These are phyloP conservation scores for Elgaria multicarinata DNA, from an alignment of 2,113 vertebrate species.

Conservation along the genomic window DNA sequence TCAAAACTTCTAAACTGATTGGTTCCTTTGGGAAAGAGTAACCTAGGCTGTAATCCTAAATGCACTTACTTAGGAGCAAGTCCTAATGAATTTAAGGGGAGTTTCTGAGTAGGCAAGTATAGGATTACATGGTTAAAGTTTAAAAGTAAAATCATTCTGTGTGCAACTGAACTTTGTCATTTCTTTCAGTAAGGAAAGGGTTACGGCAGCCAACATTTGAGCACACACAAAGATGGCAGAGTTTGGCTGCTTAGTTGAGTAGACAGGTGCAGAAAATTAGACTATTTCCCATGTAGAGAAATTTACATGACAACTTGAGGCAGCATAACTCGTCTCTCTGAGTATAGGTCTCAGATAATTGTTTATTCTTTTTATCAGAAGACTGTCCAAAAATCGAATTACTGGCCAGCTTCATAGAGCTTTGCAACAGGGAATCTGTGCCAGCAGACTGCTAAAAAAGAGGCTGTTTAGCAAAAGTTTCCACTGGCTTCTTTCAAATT, in stretches of 20 bases:
- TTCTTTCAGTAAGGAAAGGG: neutral
- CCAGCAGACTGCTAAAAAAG: neutral
- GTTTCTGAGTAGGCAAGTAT: too few species aligned
- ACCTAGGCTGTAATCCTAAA: too few species aligned
- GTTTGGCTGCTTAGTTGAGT: neutral
- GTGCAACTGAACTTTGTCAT: neutral
- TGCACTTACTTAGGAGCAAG: too few species aligned
- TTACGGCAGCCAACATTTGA: neutral
- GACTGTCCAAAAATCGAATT: neutral
- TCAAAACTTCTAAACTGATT: neutral
- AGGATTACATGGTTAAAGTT: neutral
- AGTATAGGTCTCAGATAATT: neutral
- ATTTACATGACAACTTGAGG: neutral
- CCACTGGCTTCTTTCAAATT: constrained; percentile 8
- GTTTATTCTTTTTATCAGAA: constrained; percentile 3
- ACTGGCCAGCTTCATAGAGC: neutral
- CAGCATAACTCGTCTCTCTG: neutral
- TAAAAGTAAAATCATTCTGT: neutral
- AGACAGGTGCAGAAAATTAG: constrained; percentile 3
- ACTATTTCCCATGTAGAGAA: neutral
- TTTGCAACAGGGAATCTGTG: neutral
- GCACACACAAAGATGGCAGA: neutral
- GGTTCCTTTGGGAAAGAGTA: too few species aligned
- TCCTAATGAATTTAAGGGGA: too few species aligned
- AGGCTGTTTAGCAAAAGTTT: neutral